Evolutionary conservation across 2,888 invertebrate genomes (phyloP).

Genomic region (Brachyopa scutellaris): DNA sequence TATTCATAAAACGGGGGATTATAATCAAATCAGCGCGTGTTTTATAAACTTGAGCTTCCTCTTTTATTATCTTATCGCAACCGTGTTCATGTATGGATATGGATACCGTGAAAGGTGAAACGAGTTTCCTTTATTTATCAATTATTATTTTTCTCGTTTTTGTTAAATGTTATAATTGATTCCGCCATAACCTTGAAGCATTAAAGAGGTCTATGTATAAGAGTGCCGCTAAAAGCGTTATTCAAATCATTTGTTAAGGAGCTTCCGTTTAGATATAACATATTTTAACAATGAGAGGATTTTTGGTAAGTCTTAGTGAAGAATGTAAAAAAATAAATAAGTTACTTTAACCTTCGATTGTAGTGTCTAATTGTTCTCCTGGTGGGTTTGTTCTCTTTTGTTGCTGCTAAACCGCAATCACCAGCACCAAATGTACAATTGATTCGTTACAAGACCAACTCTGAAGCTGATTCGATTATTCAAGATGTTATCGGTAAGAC

Average conservation of each 20-base stretch:
- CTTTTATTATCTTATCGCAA: neutral
- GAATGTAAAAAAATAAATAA: too few relatives aligned
- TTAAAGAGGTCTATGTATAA: constrained; percentile 34
- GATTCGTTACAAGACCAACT: constrained; percentile 34
- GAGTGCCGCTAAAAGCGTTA: neutral
- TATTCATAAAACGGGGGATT: too few relatives aligned
- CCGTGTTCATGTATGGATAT: too few relatives aligned
- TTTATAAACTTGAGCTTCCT: neutral
- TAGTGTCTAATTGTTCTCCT: constrained; percentile 36
- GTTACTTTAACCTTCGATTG: neutral
- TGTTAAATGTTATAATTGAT: too few relatives aligned
- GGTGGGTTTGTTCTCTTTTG: constrained; percentile 14
- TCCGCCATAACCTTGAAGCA: constrained; percentile 36
- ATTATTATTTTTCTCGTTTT: neutral
- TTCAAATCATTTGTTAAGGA: constrained; percentile 26
- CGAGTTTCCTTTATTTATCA: neutral
- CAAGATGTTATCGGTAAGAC: constrained; percentile 36
- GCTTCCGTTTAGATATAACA: neutral
- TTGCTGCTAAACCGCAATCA: constrained; percentile 27
- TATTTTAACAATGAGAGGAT: constrained; percentile 27
- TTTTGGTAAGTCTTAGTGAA: constrained; percentile 21
- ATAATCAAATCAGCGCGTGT: constrained; percentile 13
- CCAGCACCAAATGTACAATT: constrained; percentile 28
- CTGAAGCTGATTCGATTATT: constrained; percentile 44
- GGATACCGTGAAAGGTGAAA: constrained; percentile 7